phyloP scores from a whole-genome alignment of 2,797 vertebrate species.

The Netta rufina region DNA sequence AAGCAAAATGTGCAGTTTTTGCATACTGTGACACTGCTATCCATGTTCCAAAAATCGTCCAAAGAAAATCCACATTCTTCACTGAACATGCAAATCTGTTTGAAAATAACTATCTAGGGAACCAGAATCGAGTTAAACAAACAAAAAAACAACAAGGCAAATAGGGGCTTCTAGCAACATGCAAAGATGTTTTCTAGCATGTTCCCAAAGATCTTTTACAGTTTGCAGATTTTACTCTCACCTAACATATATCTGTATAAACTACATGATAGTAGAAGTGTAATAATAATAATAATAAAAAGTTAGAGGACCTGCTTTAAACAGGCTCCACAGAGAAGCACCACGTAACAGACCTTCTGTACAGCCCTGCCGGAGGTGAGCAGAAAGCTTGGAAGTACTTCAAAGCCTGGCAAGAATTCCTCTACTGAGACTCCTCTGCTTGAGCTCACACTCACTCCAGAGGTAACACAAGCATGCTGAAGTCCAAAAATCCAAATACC shows the following conservation, averaged over 20 bases:
- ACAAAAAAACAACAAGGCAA: not conserved
- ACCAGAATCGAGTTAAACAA: constrained; percentile 15
- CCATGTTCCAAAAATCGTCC: constrained; percentile 61
- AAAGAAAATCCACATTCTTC: constrained; percentile 41
- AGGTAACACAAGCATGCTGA: not conserved
- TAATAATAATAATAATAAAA: too few relatives aligned
- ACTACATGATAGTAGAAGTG: not conserved
- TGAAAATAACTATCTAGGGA: constrained; percentile 40
- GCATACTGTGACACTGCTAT: constrained; percentile 68
- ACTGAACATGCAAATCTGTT: not conserved
- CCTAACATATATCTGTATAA: not conserved
- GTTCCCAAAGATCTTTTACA: not conserved
- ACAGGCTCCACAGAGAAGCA: not conserved
- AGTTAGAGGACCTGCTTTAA: not conserved
- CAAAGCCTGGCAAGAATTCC: not conserved
- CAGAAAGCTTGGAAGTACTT: not conserved
- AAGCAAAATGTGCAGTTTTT: constrained; percentile 78
- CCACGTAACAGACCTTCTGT: not conserved
- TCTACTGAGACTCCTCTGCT: not conserved
- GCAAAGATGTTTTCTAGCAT: not conserved
- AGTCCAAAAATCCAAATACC: not conserved
- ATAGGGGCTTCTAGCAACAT: not conserved
- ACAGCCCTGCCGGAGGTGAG: not conserved
- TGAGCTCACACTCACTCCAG: not conserved
- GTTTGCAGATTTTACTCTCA: not conserved